A percentile compares a stretch with the other conserved stretches of the same genome.
These are phyloP conservation scores for Orycteropus afer DNA, from an alignment of 2,113 vertebrate genomes.

Conservation along the genomic window DNA sequence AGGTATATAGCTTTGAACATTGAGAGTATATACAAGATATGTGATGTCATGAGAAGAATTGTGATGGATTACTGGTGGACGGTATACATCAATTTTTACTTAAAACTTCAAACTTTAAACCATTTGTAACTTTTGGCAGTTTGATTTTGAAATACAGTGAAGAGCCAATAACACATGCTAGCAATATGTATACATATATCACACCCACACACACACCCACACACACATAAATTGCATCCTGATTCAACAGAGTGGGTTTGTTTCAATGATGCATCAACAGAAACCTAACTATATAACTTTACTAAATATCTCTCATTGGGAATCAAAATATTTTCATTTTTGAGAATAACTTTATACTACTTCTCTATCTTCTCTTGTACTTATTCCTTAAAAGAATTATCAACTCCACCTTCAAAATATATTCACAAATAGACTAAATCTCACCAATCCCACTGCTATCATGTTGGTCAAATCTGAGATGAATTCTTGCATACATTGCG, in stretches of 20 bases:
- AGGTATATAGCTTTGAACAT: background rate
- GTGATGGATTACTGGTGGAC: background rate
- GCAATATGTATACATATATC: too few relatives aligned
- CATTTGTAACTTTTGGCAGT: background rate
- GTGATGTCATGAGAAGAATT: background rate
- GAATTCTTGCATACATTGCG: background rate
- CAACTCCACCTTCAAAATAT: background rate
- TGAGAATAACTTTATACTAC: background rate
- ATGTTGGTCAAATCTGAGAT: background rate
- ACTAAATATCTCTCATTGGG: background rate
- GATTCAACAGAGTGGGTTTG: background rate
- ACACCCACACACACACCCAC: too few relatives aligned
- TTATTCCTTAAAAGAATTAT: background rate
- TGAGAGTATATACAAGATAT: background rate
- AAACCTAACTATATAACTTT: slow-evolving; percentile 13
- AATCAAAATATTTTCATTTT: background rate
- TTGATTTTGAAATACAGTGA: background rate
- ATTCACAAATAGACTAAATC: background rate
- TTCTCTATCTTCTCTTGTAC: background rate
- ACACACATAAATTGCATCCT: too few relatives aligned
- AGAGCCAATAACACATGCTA: background rate
- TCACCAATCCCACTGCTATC: background rate
- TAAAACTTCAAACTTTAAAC: too few relatives aligned
- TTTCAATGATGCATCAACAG: background rate
- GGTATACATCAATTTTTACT: background rate